Evolutionary conservation across 2,797 vertebrate species (phyloP).

Genomic region (Sciurus carolinensis): DNA sequence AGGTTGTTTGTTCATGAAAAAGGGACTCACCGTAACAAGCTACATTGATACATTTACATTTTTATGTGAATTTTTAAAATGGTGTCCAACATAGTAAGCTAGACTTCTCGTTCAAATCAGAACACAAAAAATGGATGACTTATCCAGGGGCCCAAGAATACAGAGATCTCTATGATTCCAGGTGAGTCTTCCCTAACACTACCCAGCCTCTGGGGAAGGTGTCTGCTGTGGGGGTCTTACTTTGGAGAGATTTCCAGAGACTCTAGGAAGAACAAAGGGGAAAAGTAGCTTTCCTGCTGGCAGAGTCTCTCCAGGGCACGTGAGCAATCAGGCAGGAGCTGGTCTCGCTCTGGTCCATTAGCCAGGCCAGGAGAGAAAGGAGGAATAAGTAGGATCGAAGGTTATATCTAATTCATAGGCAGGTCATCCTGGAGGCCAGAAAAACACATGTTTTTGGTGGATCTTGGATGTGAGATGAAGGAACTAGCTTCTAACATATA

Average conservation of each 20-base stretch:
- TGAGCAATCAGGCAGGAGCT: background rate
- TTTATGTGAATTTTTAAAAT: background rate
- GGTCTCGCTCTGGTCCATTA: rapidly evolving
- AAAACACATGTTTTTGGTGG: background rate
- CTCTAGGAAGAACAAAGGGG: background rate
- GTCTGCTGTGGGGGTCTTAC: background rate
- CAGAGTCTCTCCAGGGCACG: background rate
- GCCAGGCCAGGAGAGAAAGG: background rate
- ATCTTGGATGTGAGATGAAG: background rate
- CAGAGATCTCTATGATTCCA: background rate
- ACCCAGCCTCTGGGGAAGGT: background rate
- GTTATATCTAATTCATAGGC: background rate
- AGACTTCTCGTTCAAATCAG: background rate
- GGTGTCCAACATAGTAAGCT: background rate
- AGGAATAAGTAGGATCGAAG: no score
- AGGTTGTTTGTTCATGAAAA: background rate
- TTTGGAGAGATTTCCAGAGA: background rate
- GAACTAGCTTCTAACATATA: background rate
- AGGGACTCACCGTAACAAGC: background rate
- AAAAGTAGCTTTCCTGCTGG: background rate
- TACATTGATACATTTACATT: background rate
- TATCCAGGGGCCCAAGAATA: background rate
- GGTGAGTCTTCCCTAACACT: background rate
- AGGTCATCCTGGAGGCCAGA: background rate
- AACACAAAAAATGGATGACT: background rate